Evolutionary conservation across 2,888 invertebrate genomes (phyloP).

Genomic region (Neoascia interrupta): DNA sequence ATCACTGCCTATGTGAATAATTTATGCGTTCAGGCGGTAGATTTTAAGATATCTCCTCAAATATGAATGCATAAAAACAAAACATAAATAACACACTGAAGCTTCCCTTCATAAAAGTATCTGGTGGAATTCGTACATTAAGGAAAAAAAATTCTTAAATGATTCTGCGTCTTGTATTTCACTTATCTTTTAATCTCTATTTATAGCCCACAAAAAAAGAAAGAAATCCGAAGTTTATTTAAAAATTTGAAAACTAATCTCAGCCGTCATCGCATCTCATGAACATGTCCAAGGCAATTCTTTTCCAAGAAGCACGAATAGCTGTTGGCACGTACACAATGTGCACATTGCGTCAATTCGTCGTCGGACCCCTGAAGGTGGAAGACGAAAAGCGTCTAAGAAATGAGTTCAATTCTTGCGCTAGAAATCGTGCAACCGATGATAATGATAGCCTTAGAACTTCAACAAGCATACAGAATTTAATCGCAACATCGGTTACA

Average conservation of each 20-base stretch:
- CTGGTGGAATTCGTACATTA: too few relatives aligned
- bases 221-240: not conserved
- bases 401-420: slow-evolving; percentile 29
- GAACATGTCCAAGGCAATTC: slow-evolving; percentile 21
- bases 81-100: too few relatives aligned
- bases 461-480: slow-evolving; percentile 12
- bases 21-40: too few relatives aligned
- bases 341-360: not conserved
- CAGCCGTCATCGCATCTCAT: slow-evolving; percentile 24
- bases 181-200: too few relatives aligned
- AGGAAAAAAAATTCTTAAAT: too few relatives aligned
- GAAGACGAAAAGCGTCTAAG: too few relatives aligned
- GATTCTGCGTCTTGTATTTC: too few relatives aligned
- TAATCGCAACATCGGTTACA: slow-evolving; percentile 61
- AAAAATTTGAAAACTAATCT: slow-evolving; percentile 5
- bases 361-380: not conserved
- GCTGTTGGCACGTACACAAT: slow-evolving; percentile 10
- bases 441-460: slow-evolving; percentile 37
- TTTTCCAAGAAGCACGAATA: slow-evolving; percentile 30
- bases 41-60: too few relatives aligned
- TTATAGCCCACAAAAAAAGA: too few relatives aligned
- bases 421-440: slow-evolving; percentile 31
- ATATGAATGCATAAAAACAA: too few relatives aligned
- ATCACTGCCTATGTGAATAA: too few relatives aligned
- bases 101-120: too few relatives aligned